These are phyloP conservation scores for Acromyrmex echinatior DNA, from an alignment of 1,140 invertebrate species.

Conservation along the genomic window DNA sequence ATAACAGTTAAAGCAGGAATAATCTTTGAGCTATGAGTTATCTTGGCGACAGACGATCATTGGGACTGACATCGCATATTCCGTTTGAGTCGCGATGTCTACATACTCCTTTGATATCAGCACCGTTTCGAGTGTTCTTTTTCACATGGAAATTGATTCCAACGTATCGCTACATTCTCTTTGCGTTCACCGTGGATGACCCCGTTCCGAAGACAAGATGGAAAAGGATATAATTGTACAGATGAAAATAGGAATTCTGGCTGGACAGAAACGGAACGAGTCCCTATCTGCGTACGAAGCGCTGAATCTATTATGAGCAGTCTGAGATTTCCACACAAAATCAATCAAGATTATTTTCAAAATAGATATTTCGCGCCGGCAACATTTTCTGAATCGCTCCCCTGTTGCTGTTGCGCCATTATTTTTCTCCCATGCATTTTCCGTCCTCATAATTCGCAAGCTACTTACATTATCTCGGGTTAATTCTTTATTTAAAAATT, in stretches of 20 bases:
- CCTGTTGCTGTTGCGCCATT: background rate
- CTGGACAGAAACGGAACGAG: constrained; percentile 15
- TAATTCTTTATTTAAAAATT: constrained; percentile 43
- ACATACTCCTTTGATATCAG: constrained; percentile 22
- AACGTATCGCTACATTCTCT: constrained; percentile 42
- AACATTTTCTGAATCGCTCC: background rate
- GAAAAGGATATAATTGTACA: constrained; percentile 48
- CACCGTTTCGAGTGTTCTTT: constrained; percentile 46
- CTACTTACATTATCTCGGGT: constrained; percentile 11
- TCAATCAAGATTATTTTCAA: constrained; percentile 19
- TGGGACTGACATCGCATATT: constrained; percentile 28
- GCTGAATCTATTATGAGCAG: constrained; percentile 15
- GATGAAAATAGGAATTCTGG: constrained; percentile 52
- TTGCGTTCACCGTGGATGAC: constrained; percentile 23
- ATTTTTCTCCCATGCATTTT: background rate
- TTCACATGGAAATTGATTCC: constrained; percentile 51
- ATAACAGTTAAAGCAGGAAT: constrained; percentile 3
- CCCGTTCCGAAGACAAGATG: constrained; percentile 41
- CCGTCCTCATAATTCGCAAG: background rate
- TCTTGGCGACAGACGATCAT: constrained; percentile 34
- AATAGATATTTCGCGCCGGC: background rate
- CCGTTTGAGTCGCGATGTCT: constrained; percentile 32
- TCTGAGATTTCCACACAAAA: constrained; percentile 17
- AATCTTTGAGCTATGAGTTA: constrained; percentile 27
- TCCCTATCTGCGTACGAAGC: background rate